phyloP scores from a whole-genome alignment of 2,888 invertebrate genomes.

The Disparrhopalites patrizii region DNA sequence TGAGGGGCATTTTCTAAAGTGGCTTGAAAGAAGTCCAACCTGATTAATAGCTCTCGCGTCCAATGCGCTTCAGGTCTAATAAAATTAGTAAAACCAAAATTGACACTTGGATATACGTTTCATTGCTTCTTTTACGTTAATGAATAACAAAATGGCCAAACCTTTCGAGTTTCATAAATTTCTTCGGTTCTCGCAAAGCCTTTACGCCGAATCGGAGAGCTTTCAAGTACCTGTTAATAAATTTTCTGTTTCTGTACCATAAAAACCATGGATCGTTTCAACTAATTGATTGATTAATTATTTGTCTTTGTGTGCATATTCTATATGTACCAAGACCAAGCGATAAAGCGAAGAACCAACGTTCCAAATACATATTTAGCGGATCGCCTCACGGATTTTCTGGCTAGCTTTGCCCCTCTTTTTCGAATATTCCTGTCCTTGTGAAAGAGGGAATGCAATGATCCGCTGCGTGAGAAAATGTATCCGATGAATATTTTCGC shows the following conservation, averaged over 20 bases:
- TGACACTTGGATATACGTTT: no score
- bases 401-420: conserved; percentile 29
- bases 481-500: background rate
- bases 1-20: conserved; percentile 46
- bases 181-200: conserved; percentile 40
- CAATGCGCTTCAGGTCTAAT: conserved; percentile 42
- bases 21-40: conserved; percentile 45
- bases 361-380: conserved; percentile 43
- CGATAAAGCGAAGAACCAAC: conserved; percentile 43
- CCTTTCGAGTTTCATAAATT: conserved; percentile 41
- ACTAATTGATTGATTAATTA: no score
- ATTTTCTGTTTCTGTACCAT: no score
- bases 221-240: conserved; percentile 46
- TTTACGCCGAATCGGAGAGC: conserved; percentile 40
- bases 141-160: no score
- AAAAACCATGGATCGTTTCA: no score
- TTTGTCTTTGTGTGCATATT: no score
- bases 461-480: conserved; percentile 26
- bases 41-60: conserved; percentile 37
- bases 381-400: conserved; percentile 21
- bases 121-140: no score
- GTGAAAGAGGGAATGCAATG: conserved; percentile 33
- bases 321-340: conserved; percentile 36
- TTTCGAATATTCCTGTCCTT: conserved; percentile 34
- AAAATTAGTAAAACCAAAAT: conserved; percentile 5